These are phyloP conservation scores for Burhinus bistriatus DNA, from an alignment of 2,113 vertebrate species.

Conservation along the genomic window DNA sequence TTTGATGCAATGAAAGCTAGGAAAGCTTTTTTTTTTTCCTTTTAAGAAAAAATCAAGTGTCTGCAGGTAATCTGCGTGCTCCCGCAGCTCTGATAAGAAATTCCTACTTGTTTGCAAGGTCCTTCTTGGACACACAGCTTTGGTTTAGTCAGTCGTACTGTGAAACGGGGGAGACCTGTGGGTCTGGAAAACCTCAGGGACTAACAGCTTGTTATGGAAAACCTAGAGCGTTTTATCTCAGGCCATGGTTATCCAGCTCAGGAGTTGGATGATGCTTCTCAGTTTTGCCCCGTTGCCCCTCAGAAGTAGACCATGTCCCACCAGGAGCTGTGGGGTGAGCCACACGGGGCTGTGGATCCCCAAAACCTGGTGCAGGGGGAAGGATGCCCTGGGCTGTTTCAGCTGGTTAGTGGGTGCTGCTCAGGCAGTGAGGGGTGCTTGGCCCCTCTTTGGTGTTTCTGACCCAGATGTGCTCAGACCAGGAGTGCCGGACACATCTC, in stretches of 20 bases:
- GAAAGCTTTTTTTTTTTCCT: not conserved
- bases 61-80: not conserved
- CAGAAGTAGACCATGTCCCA: not conserved
- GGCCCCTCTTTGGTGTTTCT: not conserved
- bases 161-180: not conserved
- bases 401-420: not conserved
- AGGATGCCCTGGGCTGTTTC: not conserved
- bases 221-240: not conserved
- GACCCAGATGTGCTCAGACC: not conserved
- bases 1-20: not conserved
- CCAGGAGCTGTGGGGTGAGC: not conserved
- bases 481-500: not conserved
- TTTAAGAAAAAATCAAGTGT: not conserved
- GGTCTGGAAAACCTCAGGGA: not conserved
- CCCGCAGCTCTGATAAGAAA: not conserved
- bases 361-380: not conserved
- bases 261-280: not conserved
- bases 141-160: not conserved
- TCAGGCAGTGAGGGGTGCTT: not conserved
- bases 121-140: not conserved
- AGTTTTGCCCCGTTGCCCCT: accelerated
- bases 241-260: not conserved
- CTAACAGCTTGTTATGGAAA: not conserved
- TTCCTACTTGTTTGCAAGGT: not conserved
- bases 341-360: not conserved